Base-by-base conservation (phyloP, 2,888 invertebrate species). In the Noctua pronuba region DNA sequence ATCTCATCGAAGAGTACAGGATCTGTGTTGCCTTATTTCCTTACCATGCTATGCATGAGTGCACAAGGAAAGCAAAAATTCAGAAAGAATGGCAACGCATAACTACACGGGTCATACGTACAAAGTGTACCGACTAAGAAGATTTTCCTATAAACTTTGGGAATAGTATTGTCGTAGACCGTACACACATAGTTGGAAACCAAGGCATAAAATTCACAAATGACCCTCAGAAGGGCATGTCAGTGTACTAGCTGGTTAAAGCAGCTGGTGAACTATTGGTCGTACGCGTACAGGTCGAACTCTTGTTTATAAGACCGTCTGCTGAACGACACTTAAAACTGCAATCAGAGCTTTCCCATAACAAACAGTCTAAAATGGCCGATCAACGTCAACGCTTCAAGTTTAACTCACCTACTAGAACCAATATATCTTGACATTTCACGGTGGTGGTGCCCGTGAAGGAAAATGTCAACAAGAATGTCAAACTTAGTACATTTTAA, bases 301-400 rank as follows among this genome's bases (percentile, higher is more conserved):
- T 52, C 35, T 16, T 41, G n/a, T 52, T 49, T 66, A 28, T 44
- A n/a, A 82, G 31, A n/a, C 41, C 31, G 10, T 46, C 41, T 35
- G 5, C 16, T 55, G 11, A 77, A 62, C 52, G 28, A 52, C 10
- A 38, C 38, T 73, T 68, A 49, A 71, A 70, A 64, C n/a, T 52
- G 67, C 67, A 85, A 75, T 80, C 58, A 80, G 31, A 38, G 13
- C 68, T 73, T 64, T 49, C 55, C n/a, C 67, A 52, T n/a, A 58
- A 75, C 62, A 73, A 69, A 71, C 46, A 62, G 64, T 49, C 68
- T 52, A 82, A 80, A 84, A 66, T 79, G 55, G 62, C 3, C 49
- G 41, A 70, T 67, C n/a, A 64, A 72, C 60, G 85, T 83, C 88
- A 81, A 65, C 85, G 70, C 79, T 38, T 60, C n/a, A 7, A 73